Evolutionary conservation across 2,113 vertebrate genomes (phyloP).

Genomic region (Odobenus rosmarus): DNA sequence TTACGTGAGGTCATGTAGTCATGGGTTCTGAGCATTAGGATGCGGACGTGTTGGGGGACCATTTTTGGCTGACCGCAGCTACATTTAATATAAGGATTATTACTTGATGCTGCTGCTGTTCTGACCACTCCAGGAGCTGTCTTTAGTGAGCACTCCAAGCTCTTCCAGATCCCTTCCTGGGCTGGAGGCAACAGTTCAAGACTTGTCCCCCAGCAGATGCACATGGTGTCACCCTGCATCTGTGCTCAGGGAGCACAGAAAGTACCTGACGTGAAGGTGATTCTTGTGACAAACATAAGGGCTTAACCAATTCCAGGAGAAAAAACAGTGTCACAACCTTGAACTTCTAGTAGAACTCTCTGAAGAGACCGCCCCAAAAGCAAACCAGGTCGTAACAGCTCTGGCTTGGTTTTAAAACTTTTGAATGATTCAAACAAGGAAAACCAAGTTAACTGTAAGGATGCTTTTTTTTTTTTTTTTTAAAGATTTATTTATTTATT

Average conservation of each 20-base stretch:
- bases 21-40: neutral
- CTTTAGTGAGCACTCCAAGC: neutral
- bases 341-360: neutral
- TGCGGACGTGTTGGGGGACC: neutral
- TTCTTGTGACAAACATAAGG: neutral
- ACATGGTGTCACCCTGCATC: rapidly evolving
- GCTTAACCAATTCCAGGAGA: neutral
- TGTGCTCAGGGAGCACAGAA: neutral
- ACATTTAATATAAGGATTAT: neutral
- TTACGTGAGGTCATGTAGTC: neutral
- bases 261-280: neutral
- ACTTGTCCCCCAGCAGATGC: neutral
- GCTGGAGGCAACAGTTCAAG: neutral
- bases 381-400: neutral
- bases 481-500: neutral
- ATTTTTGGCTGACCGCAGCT: neutral
- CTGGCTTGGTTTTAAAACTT: neutral
- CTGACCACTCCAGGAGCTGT: neutral
- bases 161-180: neutral
- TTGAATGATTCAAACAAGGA: neutral
- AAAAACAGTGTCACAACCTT: neutral
- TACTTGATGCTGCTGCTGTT: neutral
- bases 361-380: neutral
- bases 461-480: too few relatives aligned
- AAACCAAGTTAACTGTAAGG: neutral